A percentile compares a stretch with the other conserved stretches of the same genome.
These are phyloP conservation scores for Plecturocebus donacophilus DNA, from an alignment of 2,113 vertebrate genomes.

Conservation along the genomic window DNA sequence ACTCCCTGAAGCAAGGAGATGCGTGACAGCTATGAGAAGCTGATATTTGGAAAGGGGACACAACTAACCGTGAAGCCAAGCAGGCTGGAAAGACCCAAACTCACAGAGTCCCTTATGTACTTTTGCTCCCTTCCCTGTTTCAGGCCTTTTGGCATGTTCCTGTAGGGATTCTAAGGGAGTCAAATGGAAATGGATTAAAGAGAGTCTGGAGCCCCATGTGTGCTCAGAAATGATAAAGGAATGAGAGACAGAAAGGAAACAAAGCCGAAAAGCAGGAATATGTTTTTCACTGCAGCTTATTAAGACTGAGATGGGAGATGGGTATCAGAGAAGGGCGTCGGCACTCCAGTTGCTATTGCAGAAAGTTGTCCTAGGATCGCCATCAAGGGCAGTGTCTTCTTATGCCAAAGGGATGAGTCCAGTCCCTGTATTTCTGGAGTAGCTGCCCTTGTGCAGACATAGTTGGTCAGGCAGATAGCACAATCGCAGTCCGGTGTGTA, in stretches of 20 bases:
- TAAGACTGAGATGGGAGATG: not conserved
- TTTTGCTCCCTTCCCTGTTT: not conserved
- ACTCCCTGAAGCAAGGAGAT: conserved; percentile 46
- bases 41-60: conserved; percentile 8
- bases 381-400: not conserved
- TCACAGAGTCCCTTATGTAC: not conserved
- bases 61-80: not conserved
- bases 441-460: not conserved
- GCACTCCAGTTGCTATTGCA: not conserved
- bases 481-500: not conserved
- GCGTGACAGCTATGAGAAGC: conserved; percentile 27
- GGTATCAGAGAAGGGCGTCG: not conserved
- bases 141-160: not conserved
- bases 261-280: not conserved
- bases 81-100: conserved; percentile 54
- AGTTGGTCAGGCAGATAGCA: not conserved
- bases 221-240: conserved; percentile 16
- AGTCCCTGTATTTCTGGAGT: not conserved
- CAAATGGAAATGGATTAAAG: not conserved
- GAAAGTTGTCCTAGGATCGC: not conserved
- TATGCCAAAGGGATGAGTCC: not conserved
- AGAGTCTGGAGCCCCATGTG: not conserved
- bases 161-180: not conserved
- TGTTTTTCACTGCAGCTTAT: not conserved
- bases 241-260: not conserved